Evolutionary conservation across 2,888 invertebrate genomes (phyloP).

Genomic region (Oeneis ivallda): DNA sequence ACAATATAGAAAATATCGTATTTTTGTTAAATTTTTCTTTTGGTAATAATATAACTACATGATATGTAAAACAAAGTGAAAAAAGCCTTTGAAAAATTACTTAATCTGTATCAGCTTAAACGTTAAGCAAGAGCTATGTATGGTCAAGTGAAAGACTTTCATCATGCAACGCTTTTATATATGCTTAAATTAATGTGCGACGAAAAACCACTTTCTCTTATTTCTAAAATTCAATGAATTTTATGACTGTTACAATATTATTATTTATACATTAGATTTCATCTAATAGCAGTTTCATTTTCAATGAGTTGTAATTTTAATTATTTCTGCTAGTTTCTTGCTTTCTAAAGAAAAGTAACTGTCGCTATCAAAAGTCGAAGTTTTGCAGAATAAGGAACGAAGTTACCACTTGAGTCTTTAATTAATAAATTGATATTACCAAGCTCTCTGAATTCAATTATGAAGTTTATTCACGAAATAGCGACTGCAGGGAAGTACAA

Average conservation of each 20-base stretch:
- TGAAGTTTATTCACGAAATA: constrained; percentile 21
- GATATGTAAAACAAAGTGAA: constrained; percentile 9
- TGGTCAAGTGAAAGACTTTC: background rate
- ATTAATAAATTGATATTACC: constrained; percentile 21
- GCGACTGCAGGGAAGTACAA: constrained; percentile 9
- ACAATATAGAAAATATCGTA: constrained; percentile 52
- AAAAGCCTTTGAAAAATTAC: constrained; percentile 2
- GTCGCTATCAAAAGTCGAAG: constrained; percentile 1
- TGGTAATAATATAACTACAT: constrained; percentile 27
- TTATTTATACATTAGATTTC: too few relatives aligned
- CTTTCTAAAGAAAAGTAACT: background rate
- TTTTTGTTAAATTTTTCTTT: constrained; percentile 22
- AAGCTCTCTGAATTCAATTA: constrained; percentile 15
- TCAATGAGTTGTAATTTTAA: background rate
- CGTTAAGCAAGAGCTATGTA: background rate
- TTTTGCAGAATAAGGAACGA: constrained; percentile 6
- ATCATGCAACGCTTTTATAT: background rate
- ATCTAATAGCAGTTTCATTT: background rate
- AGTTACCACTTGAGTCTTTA: constrained; percentile 3
- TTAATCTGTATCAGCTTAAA: background rate
- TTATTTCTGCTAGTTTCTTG: background rate
- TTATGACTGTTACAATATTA: too few relatives aligned
- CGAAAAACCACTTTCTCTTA: too few relatives aligned
- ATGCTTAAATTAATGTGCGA: too few relatives aligned
- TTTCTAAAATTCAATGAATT: too few relatives aligned